phyloP scores from a whole-genome alignment of 2,113 vertebrate species.

The Podarcis cretensis region DNA sequence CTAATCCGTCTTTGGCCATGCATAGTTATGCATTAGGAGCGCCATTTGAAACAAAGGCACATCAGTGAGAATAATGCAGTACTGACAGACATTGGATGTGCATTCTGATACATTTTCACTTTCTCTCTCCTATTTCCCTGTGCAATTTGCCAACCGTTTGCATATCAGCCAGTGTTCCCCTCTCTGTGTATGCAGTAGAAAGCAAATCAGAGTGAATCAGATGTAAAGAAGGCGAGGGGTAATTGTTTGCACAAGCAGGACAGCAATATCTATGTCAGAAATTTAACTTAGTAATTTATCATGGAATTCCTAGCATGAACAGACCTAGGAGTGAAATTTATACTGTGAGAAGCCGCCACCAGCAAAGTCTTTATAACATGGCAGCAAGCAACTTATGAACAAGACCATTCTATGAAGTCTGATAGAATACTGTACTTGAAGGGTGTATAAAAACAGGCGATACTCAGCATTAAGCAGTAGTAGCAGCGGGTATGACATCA shows the following conservation, averaged over 20 bases:
- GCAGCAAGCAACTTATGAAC: background rate
- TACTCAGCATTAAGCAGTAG: background rate
- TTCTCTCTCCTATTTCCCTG: background rate
- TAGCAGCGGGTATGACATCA: background rate
- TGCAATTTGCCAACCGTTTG: too few species aligned
- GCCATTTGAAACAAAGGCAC: background rate
- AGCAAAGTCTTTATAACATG: background rate
- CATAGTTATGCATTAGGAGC: background rate
- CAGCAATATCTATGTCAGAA: background rate
- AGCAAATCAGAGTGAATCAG: background rate
- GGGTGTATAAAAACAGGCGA: background rate
- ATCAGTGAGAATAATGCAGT: background rate
- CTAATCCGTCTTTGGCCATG: background rate
- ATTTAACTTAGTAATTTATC: background rate
- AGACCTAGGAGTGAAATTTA: background rate
- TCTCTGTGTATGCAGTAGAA: background rate
- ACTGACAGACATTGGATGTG: background rate
- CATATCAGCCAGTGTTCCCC: background rate
- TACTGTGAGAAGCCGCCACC: background rate
- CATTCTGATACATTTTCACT: background rate
- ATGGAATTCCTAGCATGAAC: background rate
- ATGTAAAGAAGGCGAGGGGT: background rate
- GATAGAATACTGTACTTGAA: background rate
- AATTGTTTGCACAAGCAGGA: background rate
- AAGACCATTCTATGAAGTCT: background rate